These are phyloP conservation scores for Enteromius viviparus DNA, from an alignment of 2,797 vertebrate species.

Conservation along the genomic window DNA sequence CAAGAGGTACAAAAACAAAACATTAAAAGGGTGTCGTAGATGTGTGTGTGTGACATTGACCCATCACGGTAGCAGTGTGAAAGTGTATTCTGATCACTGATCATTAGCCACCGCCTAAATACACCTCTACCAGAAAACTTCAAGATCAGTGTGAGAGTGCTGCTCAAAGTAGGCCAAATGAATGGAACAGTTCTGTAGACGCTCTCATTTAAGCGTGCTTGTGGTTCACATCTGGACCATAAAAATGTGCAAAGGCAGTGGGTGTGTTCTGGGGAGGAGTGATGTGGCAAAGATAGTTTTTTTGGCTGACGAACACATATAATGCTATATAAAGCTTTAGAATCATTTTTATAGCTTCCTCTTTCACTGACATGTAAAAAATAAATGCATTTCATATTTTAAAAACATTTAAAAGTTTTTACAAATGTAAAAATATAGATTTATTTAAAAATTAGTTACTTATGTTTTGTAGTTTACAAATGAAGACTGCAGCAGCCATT, in stretches of 20 bases:
- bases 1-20: constrained; percentile 64
- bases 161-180: constrained; percentile 32
- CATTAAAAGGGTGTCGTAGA: constrained; percentile 38
- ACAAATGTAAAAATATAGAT: neutral
- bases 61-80: constrained; percentile 30
- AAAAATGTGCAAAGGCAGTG: constrained; percentile 47
- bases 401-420: neutral
- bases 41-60: constrained; percentile 12
- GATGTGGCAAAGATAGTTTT: constrained; percentile 37
- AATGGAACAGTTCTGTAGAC: constrained; percentile 38
- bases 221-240: constrained; percentile 44
- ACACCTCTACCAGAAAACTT: neutral
- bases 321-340: neutral
- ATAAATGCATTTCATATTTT: neutral
- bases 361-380: neutral
- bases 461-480: neutral
- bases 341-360: neutral
- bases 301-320: constrained; percentile 25
- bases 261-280: constrained; percentile 47
- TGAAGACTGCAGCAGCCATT: neutral
- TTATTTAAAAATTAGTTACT: neutral
- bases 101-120: neutral
- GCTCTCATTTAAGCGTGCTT: constrained; percentile 45
- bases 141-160: constrained; percentile 8
- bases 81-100: constrained; percentile 5